Conservation (phyloP, 2,888 invertebrate genomes). For the Orthosia cruda region DNA sequence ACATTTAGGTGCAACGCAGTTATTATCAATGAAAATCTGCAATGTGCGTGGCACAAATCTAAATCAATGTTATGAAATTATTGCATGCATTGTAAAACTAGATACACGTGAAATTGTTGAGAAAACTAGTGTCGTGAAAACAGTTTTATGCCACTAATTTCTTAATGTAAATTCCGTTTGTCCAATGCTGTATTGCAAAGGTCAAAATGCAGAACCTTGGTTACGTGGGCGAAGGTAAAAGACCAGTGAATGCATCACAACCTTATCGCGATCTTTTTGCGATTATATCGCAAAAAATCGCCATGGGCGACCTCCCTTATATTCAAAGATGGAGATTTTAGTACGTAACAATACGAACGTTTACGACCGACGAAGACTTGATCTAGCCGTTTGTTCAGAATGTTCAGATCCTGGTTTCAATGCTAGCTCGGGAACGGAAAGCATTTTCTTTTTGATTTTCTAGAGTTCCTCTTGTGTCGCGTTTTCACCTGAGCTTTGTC, state of each 20-base stretch:
- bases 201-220: background rate
- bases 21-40: too few species aligned
- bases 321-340: slow-evolving; percentile 69
- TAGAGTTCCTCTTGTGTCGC: slow-evolving; percentile 41
- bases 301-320: background rate
- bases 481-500: slow-evolving; percentile 55
- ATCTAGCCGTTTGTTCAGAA: slow-evolving; percentile 66
- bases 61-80: too few species aligned
- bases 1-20: too few species aligned
- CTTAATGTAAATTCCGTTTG: too few species aligned
- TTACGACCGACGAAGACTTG: slow-evolving; percentile 68
- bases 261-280: background rate
- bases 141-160: too few species aligned
- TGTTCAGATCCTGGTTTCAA: slow-evolving; percentile 49
- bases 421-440: slow-evolving; percentile 43
- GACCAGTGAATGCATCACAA: background rate
- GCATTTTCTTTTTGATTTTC: slow-evolving; percentile 61
- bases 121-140: too few species aligned
- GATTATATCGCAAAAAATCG: background rate
- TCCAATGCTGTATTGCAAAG: slow-evolving; percentile 20
- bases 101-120: too few species aligned
- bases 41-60: too few species aligned
- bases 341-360: slow-evolving; percentile 64
- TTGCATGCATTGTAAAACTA: too few species aligned
- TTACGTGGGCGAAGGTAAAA: background rate